Evolutionary conservation across 2,888 invertebrate species (phyloP).

Genomic region (Drosophila bunnanda): DNA sequence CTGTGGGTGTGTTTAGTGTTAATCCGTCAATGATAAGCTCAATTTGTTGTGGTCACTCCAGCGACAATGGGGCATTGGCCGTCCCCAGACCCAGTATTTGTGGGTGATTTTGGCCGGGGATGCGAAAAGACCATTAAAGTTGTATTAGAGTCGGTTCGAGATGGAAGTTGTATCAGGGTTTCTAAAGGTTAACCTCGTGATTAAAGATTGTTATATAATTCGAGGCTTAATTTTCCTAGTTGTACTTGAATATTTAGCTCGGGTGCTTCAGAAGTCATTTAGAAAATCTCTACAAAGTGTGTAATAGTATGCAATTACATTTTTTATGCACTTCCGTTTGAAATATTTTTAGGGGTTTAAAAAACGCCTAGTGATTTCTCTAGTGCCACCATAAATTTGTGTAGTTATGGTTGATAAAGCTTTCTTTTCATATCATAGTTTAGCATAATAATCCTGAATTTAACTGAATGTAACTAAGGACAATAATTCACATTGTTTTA

Average conservation of each 20-base stretch:
- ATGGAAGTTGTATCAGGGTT: constrained; percentile 35
- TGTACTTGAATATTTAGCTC: background rate
- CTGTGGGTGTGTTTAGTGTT: constrained; percentile 74
- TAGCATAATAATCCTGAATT: no score
- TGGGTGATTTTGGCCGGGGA: constrained; percentile 12
- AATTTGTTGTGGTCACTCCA: constrained; percentile 80
- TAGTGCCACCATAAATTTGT: background rate
- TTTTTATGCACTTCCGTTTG: no score
- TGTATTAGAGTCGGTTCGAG: constrained; percentile 62
- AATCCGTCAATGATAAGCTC: constrained; percentile 83
- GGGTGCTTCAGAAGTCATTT: background rate
- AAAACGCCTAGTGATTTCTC: background rate
- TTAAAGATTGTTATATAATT: background rate
- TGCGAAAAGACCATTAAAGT: constrained; percentile 64
- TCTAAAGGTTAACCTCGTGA: background rate
- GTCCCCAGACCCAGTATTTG: constrained; percentile 25
- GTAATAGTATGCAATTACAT: background rate
- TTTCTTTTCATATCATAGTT: no score
- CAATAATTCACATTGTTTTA: no score
- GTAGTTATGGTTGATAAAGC: no score
- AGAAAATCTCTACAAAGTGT: background rate
- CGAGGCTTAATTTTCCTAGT: background rate
- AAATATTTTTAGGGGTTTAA: background rate
- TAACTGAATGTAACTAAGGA: no score
- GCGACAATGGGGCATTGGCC: constrained; percentile 60